These are phyloP conservation scores for Drymonia ruficornis DNA, from an alignment of 2,888 invertebrate genomes.

Conservation along the genomic window DNA sequence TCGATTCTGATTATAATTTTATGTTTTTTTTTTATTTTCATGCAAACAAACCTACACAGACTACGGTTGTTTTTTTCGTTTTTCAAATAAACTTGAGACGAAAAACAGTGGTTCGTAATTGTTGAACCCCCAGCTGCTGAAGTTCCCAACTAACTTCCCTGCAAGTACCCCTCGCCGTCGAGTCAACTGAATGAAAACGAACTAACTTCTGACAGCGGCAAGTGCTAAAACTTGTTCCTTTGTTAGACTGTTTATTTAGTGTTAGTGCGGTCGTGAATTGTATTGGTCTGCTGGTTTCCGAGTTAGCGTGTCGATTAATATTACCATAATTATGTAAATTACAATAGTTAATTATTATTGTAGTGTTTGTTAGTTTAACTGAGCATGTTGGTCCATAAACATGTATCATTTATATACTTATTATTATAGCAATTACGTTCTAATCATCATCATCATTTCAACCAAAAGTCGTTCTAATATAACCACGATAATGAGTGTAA, in stretches of 20 bases:
- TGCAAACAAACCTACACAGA: too few species aligned
- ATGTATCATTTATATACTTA: too few species aligned
- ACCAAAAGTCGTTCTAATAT: too few species aligned
- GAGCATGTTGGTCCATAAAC: too few species aligned
- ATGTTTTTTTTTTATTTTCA: too few species aligned
- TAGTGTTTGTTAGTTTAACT: too few species aligned
- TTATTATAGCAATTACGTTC: too few species aligned
- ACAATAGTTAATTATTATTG: too few species aligned
- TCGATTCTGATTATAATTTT: too few species aligned
- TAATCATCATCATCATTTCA: too few species aligned
- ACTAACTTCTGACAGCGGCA: slow-evolving; percentile 50
- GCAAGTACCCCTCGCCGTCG: slow-evolving; percentile 1
- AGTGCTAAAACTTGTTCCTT: slow-evolving; percentile 60
- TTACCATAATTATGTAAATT: not conserved
- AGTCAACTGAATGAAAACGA: slow-evolving; percentile 6
- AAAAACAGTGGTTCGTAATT: not conserved
- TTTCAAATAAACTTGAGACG: not conserved
- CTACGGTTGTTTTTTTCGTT: too few species aligned
- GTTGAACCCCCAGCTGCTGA: not conserved
- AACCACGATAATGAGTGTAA: too few species aligned
- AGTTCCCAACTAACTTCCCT: slow-evolving; percentile 11
- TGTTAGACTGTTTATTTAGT: slow-evolving; percentile 20
- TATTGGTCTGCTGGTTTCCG: not conserved
- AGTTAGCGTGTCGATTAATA: not conserved
- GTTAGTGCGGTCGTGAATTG: slow-evolving; percentile 8